A percentile compares a stretch with the other conserved stretches of the same genome.
phyloP scores from a whole-genome alignment of 2,113 vertebrate species.

The Lynx canadensis region DNA sequence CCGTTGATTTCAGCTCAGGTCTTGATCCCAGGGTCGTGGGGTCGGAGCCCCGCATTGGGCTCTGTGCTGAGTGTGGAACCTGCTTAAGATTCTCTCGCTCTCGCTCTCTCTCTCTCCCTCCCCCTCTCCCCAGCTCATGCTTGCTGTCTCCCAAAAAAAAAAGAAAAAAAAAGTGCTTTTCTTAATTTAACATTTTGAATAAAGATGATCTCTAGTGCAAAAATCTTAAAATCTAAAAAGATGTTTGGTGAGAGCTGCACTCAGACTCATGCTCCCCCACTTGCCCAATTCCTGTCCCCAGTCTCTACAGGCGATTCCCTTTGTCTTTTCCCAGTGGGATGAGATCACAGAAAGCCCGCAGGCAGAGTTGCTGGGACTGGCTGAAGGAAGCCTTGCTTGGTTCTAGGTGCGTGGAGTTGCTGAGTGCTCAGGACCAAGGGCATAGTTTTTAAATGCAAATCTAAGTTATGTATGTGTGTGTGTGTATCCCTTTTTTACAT shows the following conservation, averaged over 20 bases:
- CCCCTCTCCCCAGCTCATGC: no score
- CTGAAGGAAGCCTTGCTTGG: background rate
- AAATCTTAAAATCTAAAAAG: background rate
- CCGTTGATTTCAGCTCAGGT: no score
- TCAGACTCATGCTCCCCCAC: no score
- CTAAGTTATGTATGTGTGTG: background rate
- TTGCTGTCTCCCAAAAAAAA: no score
- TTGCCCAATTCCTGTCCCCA: background rate
- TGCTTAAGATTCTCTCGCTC: no score
- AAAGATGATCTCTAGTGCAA: background rate
- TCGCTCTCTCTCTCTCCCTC: no score
- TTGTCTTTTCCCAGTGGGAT: background rate
- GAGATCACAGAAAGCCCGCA: background rate
- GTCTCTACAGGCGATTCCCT: background rate
- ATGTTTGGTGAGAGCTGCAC: background rate
- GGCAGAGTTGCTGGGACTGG: background rate
- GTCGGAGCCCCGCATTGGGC: no score
- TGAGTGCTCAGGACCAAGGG: background rate
- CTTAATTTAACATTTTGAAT: background rate
- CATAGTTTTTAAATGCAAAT: background rate
- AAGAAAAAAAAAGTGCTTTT: background rate
- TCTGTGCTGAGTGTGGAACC: no score
- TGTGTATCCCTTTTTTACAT: background rate
- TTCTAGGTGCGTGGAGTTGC: background rate
- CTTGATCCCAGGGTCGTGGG: no score